A percentile compares a stretch with the other conserved stretches of the same genome.
phyloP scores from a whole-genome alignment of 2,888 invertebrate genomes.

The Fragum fragum region DNA sequence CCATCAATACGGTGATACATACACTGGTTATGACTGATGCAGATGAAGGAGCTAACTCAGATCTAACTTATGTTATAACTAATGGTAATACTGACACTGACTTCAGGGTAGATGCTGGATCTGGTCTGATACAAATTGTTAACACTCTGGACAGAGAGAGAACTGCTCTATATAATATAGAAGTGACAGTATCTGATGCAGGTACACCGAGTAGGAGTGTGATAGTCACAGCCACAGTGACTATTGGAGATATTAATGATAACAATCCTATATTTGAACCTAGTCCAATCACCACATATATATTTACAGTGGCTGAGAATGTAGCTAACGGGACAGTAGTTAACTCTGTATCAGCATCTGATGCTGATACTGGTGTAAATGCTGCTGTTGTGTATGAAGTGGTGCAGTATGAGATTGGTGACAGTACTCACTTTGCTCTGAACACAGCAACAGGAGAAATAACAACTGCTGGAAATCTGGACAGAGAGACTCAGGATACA shows the following conservation, averaged over 20 bases:
- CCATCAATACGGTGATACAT: slow-evolving; percentile 69
- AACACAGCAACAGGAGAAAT: slow-evolving; percentile 68
- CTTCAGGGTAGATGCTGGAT: slow-evolving; percentile 73
- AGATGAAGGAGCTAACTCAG: slow-evolving; percentile 73
- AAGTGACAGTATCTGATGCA: slow-evolving; percentile 68
- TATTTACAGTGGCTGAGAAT: slow-evolving; percentile 75
- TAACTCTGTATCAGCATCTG: slow-evolving; percentile 72
- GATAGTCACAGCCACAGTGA: slow-evolving; percentile 70
- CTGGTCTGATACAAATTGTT: slow-evolving; percentile 72
- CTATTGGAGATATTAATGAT: slow-evolving; percentile 79
- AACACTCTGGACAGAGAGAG: slow-evolving; percentile 79
- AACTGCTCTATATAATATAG: slow-evolving; percentile 70
- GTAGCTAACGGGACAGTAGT: slow-evolving; percentile 67
- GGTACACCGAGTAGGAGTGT: slow-evolving; percentile 62
- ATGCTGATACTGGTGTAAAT: slow-evolving; percentile 76
- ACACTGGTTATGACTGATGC: slow-evolving; percentile 75
- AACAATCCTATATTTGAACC: slow-evolving; percentile 74
- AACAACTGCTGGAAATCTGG: slow-evolving; percentile 63
- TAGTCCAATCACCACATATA: slow-evolving; percentile 60
- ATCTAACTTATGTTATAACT: slow-evolving; percentile 72
- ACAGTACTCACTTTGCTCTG: slow-evolving; percentile 67
- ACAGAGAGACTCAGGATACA: slow-evolving; percentile 69
- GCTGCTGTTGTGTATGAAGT: slow-evolving; percentile 67
- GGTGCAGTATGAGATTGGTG: slow-evolving; percentile 63
- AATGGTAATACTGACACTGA: slow-evolving; percentile 76